Conservation (phyloP, 2,888 invertebrate species). For the Parthenolecanium corni region DNA sequence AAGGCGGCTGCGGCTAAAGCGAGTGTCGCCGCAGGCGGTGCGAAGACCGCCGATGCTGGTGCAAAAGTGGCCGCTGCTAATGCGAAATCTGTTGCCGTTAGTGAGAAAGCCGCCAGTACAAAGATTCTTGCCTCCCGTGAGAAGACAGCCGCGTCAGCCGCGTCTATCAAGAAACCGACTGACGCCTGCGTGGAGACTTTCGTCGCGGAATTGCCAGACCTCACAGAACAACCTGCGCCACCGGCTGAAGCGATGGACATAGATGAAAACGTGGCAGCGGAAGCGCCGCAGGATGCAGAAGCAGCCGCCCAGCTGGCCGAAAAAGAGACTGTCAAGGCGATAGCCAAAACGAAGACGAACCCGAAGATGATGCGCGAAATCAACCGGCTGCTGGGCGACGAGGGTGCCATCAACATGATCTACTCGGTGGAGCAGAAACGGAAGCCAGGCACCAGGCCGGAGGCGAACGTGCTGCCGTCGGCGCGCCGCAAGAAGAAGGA, state of each 20-base stretch:
- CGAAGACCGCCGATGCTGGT: background rate
- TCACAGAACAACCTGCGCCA: too few relatives aligned
- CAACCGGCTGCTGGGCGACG: slow-evolving; percentile 66
- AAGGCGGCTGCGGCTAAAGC: background rate
- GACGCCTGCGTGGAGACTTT: background rate
- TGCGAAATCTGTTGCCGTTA: background rate
- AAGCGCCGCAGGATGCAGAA: too few relatives aligned
- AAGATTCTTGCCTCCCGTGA: too few relatives aligned
- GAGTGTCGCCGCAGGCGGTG: background rate
- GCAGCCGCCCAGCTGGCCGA: background rate
- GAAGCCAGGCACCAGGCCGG: slow-evolving; percentile 34
- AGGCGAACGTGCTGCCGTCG: slow-evolving; percentile 32
- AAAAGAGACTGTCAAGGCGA: background rate
- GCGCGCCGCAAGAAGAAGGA: slow-evolving; percentile 37
- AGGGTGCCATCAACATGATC: slow-evolving; percentile 75
- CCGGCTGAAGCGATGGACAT: background rate
- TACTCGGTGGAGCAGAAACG: slow-evolving; percentile 55
- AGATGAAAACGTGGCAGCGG: background rate
- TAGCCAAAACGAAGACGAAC: slow-evolving; percentile 33
- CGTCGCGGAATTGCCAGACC: too few relatives aligned
- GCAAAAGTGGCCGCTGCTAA: background rate
- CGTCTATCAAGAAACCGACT: background rate
- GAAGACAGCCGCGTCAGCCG: too few relatives aligned
- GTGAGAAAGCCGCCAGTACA: too few relatives aligned
- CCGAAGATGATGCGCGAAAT: slow-evolving; percentile 49